phyloP scores from a whole-genome alignment of 2,888 invertebrate species.

The Penaeus monodon region DNA sequence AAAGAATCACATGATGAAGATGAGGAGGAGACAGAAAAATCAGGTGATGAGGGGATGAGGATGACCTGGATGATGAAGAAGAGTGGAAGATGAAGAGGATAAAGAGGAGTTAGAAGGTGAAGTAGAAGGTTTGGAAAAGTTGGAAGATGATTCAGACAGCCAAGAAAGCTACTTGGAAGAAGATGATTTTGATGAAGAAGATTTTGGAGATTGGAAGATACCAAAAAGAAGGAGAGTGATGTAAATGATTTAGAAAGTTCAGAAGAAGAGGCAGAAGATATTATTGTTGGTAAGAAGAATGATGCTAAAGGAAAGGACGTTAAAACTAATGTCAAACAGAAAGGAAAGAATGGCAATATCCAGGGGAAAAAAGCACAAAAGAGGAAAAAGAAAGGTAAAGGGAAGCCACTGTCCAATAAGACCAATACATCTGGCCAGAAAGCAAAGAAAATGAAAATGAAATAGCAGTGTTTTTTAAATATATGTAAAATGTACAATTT shows the following conservation, averaged over 20 bases:
- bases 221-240: background rate
- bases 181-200: background rate
- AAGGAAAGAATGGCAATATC: background rate
- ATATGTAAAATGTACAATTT: too few species aligned
- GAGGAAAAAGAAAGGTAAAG: background rate
- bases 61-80: background rate
- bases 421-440: background rate
- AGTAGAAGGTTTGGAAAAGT: background rate
- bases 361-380: conserved; percentile 11
- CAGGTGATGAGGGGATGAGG: conserved; percentile 2
- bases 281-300: background rate
- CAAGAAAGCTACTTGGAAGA: too few species aligned
- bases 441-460: conserved; percentile 8
- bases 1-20: background rate
- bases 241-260: background rate
- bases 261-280: conserved; percentile 9
- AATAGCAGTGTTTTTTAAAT: too few species aligned
- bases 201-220: background rate
- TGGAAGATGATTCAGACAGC: background rate
- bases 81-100: conserved; percentile 12
- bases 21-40: background rate
- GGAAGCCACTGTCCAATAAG: background rate
- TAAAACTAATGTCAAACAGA: background rate
- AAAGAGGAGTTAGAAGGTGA: background rate
- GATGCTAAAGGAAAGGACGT: background rate